Evolutionary conservation across 2,797 vertebrate genomes (phyloP).

Genomic region (Gobio occitaniae): DNA sequence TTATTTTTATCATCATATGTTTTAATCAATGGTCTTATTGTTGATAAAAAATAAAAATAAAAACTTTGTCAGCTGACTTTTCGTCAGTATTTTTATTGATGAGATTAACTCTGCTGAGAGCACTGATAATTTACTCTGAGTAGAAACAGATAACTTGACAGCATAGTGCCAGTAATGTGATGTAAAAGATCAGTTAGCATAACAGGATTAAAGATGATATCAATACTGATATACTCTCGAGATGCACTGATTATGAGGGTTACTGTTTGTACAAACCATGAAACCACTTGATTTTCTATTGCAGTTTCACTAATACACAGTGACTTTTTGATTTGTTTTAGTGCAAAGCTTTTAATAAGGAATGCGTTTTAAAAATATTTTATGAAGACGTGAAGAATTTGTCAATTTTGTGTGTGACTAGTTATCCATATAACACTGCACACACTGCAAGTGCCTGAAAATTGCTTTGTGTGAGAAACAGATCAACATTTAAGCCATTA

Average conservation of each 20-base stretch:
- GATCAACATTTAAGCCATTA: background rate
- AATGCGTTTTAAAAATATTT: background rate
- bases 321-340: background rate
- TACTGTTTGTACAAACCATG: background rate
- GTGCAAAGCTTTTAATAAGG: background rate
- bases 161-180: conserved; percentile 24
- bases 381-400: background rate
- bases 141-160: background rate
- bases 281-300: background rate
- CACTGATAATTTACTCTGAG: conserved; percentile 25
- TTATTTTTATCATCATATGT: background rate
- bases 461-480: background rate
- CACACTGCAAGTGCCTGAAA: background rate
- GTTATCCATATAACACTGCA: background rate
- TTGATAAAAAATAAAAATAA: background rate
- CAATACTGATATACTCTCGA: conserved; percentile 7
- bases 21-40: background rate
- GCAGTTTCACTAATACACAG: conserved; percentile 15
- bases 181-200: conserved; percentile 30
- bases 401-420: background rate
- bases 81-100: background rate
- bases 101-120: conserved; percentile 5
- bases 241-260: conserved; percentile 16
- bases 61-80: conserved; percentile 15
- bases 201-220: conserved; percentile 40